A percentile compares a stretch with the other conserved stretches of the same genome.
Conservation (phyloP, 2,888 invertebrate genomes). For the Brachypterus glaber region DNA sequence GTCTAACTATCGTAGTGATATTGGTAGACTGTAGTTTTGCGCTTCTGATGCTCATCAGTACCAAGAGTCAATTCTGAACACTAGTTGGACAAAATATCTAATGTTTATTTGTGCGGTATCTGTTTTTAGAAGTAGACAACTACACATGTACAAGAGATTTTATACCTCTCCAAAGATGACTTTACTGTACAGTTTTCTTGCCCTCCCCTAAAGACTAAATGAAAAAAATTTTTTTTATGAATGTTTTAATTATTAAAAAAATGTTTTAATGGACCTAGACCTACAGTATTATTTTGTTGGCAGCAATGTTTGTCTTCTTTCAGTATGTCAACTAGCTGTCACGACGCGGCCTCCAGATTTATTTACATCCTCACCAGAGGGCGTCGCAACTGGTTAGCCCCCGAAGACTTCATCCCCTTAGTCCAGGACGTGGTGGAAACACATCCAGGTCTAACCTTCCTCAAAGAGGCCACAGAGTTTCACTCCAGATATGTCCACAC, state of each 20-base stretch:
- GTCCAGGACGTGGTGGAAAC: slow-evolving; percentile 98
- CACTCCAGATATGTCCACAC: slow-evolving; percentile 96
- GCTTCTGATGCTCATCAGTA: too few species aligned
- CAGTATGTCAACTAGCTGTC: slow-evolving; percentile 72
- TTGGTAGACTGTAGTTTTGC: too few species aligned
- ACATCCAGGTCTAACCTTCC: slow-evolving; percentile 93
- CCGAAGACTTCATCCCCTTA: slow-evolving; percentile 88
- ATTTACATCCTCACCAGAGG: slow-evolving; percentile 75
- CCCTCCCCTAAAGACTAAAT: background rate
- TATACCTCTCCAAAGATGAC: slow-evolving; percentile 3
- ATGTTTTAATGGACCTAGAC: too few species aligned
- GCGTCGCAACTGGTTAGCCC: slow-evolving; percentile 56
- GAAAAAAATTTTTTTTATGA: background rate
- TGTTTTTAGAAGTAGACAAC: too few species aligned
- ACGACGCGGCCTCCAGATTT: slow-evolving; percentile 84
- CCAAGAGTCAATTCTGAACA: too few species aligned
- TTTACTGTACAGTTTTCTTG: background rate
- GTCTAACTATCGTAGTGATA: too few species aligned
- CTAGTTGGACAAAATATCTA: too few species aligned
- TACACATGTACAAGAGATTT: slow-evolving; percentile 8
- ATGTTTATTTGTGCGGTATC: too few species aligned
- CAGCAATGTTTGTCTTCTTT: slow-evolving; percentile 25
- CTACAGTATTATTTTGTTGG: too few species aligned
- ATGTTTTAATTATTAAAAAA: background rate
- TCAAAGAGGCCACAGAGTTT: slow-evolving; percentile 96